These are phyloP conservation scores for Telmatherina bonti DNA, from an alignment of 2,797 vertebrate species.

Conservation along the genomic window DNA sequence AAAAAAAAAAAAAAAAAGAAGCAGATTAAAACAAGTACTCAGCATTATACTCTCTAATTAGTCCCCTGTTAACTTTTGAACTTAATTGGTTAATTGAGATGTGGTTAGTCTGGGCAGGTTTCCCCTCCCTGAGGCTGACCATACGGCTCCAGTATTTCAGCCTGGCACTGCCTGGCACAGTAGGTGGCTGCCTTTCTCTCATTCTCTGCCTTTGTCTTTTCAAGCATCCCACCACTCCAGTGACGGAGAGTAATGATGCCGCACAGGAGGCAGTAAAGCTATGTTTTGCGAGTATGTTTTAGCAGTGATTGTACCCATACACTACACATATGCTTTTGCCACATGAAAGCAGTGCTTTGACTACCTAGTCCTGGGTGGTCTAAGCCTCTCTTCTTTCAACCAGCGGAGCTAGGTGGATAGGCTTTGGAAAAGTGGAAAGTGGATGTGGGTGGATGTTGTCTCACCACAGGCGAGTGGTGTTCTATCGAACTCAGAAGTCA, in stretches of 20 bases:
- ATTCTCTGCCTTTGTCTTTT: slow-evolving; percentile 46
- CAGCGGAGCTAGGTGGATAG: slow-evolving; percentile 55
- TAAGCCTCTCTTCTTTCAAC: slow-evolving; percentile 61
- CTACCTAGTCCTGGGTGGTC: slow-evolving; percentile 82
- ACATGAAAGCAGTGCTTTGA: slow-evolving; percentile 80
- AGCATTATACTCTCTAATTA: slow-evolving; percentile 75
- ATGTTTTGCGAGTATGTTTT: slow-evolving; percentile 74
- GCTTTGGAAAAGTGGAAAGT: slow-evolving; percentile 58
- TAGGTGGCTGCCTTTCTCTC: slow-evolving; percentile 63
- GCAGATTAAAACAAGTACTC: slow-evolving; percentile 66
- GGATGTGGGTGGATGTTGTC: slow-evolving; percentile 72
- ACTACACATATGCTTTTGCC: slow-evolving; percentile 76
- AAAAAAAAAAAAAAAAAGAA: slow-evolving; percentile 40
- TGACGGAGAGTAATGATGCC: slow-evolving; percentile 70
- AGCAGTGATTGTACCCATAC: slow-evolving; percentile 72
- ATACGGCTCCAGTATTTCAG: slow-evolving; percentile 74
- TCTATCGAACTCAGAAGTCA: slow-evolving; percentile 64
- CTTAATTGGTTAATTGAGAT: slow-evolving; percentile 81
- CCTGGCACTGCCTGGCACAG: slow-evolving; percentile 70
- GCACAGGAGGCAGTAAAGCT: slow-evolving; percentile 80
- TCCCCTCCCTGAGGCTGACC: slow-evolving; percentile 74
- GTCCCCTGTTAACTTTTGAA: slow-evolving; percentile 80
- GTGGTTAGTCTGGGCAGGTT: slow-evolving; percentile 77
- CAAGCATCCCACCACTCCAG: slow-evolving; percentile 66
- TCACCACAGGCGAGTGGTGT: slow-evolving; percentile 61